A percentile compares a stretch with the other conserved stretches of the same genome.
Evolutionary conservation across 2,797 vertebrate species (phyloP).

Genomic region (Sorex maritimensis): DNA sequence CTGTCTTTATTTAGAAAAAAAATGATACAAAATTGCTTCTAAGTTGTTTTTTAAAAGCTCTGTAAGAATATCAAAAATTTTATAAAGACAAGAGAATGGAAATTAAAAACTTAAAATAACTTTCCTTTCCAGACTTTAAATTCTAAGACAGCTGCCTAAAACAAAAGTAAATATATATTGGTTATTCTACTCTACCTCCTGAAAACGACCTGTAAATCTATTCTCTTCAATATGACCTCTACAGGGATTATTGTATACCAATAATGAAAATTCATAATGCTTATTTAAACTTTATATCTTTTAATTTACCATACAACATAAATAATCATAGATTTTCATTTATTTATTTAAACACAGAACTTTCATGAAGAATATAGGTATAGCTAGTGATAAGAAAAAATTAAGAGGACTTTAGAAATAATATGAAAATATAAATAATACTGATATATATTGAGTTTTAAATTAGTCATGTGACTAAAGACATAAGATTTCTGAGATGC

Average conservation of each 20-base stretch:
- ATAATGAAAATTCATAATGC: not conserved
- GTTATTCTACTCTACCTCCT: not conserved
- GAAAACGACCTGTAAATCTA: not conserved
- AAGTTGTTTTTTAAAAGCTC: constrained; percentile 3
- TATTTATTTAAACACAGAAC: not conserved
- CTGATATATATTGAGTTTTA: constrained; percentile 15
- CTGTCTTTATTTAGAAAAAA: constrained; percentile 23
- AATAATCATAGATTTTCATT: not conserved
- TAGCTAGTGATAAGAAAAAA: constrained; percentile 9
- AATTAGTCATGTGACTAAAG: not conserved
- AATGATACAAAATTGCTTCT: not conserved
- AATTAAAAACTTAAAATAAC: not conserved
- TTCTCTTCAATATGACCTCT: not conserved
- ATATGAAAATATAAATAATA: constrained; percentile 26
- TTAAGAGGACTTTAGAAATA: not conserved
- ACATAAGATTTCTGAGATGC: not conserved
- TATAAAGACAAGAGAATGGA: not conserved
- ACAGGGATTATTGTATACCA: not conserved
- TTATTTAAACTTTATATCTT: not conserved
- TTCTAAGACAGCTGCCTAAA: not conserved
- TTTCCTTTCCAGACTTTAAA: not conserved
- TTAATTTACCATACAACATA: not conserved
- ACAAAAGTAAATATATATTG: not conserved
- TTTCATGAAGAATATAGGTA: not conserved
- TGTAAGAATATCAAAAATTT: not conserved